Conservation (phyloP, 2,113 vertebrate genomes). For the Equus quagga region DNA sequence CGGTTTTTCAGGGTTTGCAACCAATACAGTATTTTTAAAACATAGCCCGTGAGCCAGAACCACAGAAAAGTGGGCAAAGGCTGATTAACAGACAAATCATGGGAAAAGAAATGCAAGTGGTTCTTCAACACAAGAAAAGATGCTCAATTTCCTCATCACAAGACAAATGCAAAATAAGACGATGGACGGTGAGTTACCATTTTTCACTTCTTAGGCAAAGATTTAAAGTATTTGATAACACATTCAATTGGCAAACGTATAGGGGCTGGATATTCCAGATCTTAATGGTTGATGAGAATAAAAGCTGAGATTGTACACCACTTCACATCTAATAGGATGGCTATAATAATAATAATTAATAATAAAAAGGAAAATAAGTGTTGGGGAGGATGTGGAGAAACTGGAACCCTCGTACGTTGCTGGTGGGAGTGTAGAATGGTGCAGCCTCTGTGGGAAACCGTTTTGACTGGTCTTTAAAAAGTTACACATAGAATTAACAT, state of each 20-base stretch:
- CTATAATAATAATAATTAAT: not conserved
- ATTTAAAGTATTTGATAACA: not conserved
- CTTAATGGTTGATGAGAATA: not conserved
- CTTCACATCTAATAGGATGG: not conserved
- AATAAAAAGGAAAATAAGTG: not conserved
- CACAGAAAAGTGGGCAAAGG: not conserved
- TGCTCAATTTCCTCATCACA: not conserved
- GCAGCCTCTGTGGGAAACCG: not conserved
- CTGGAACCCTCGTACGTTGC: not conserved
- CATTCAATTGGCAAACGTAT: not conserved
- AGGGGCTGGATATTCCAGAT: not conserved
- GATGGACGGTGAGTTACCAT: not conserved
- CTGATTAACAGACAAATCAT: not conserved
- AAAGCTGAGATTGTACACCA: not conserved
- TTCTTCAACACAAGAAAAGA: not conserved
- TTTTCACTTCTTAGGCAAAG: not conserved
- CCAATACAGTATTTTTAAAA: not conserved
- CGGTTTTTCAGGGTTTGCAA: not conserved
- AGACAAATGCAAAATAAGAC: not conserved
- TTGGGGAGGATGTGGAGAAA: not conserved
- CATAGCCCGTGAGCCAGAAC: not conserved
- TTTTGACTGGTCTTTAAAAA: not conserved
- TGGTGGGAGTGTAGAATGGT: not conserved
- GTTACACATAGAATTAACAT: not conserved
- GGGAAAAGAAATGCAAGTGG: not conserved